A percentile compares a stretch with the other conserved stretches of the same genome.
These are phyloP conservation scores for Neoascia interrupta DNA, from an alignment of 2,888 invertebrate species.

Conservation along the genomic window DNA sequence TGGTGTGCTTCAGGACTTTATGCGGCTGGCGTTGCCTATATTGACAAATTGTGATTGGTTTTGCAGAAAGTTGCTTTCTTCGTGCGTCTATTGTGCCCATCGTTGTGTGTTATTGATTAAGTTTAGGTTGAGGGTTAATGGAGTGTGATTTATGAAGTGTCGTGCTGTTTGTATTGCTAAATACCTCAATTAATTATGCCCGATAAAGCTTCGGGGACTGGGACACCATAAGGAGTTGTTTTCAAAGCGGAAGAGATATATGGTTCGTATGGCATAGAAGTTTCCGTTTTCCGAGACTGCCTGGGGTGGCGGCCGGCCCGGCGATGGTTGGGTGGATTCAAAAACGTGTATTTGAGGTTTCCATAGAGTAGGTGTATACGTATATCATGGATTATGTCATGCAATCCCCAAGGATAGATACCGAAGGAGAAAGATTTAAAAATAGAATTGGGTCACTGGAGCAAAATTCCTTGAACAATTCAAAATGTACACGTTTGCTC, in stretches of 20 bases:
- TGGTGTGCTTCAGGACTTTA: too few species aligned
- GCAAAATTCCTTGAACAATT: too few species aligned
- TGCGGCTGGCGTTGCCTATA: constrained; percentile 35
- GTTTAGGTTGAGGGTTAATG: constrained; percentile 65
- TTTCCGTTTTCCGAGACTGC: background rate
- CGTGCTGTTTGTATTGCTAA: constrained; percentile 67
- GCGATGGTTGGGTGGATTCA: too few species aligned
- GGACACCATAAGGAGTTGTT: constrained; percentile 24
- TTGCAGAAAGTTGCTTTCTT: constrained; percentile 25
- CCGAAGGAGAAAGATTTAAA: too few species aligned
- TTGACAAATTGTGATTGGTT: constrained; percentile 64
- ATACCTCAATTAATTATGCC: constrained; percentile 66
- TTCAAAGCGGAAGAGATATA: constrained; percentile 20
- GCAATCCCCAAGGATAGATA: too few species aligned
- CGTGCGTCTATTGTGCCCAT: constrained; percentile 31
- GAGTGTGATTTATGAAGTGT: constrained; percentile 66
- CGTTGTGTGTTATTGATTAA: constrained; percentile 66
- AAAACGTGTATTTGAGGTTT: too few species aligned
- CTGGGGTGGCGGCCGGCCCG: too few species aligned
- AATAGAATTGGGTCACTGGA: too few species aligned
- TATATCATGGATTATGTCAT: too few species aligned
- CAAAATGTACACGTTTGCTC: too few species aligned
- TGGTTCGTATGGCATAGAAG: background rate
- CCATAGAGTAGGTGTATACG: too few species aligned
- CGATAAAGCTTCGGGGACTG: constrained; percentile 40